Conservation (phyloP, 2,797 vertebrate species). For the Aulostomus chinensis region DNA sequence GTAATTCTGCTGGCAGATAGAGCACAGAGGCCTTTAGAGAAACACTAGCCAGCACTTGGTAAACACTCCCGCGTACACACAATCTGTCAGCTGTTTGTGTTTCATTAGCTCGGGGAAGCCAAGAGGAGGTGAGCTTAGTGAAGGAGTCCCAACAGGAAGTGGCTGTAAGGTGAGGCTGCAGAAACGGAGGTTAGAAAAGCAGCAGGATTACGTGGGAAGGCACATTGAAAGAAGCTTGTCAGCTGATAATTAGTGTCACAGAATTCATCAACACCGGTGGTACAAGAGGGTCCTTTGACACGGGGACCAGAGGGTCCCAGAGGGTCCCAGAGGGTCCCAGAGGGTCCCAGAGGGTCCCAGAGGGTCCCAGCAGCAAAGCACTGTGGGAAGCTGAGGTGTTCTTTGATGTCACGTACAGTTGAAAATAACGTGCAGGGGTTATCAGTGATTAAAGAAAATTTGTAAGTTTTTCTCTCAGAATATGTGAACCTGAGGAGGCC, state of each 20-base stretch:
- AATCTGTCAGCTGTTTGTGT: conserved; percentile 62
- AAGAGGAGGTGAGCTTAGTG: conserved; percentile 24
- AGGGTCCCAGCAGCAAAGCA: too few relatives aligned
- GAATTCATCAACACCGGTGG: conserved; percentile 3
- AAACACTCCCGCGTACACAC: conserved; percentile 48
- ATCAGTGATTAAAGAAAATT: too few relatives aligned
- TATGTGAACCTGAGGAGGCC: too few relatives aligned
- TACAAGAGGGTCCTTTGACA: not conserved
- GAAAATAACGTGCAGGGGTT: too few relatives aligned
- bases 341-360: too few relatives aligned
- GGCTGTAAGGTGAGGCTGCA: conserved; percentile 52
- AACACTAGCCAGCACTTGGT: conserved; percentile 25
- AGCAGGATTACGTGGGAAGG: conserved; percentile 40
- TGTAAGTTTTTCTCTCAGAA: too few relatives aligned
- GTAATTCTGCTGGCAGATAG: conserved; percentile 12
- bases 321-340: too few relatives aligned
- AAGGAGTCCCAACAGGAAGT: conserved; percentile 47
- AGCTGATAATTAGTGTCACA: conserved; percentile 25
- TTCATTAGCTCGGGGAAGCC: conserved; percentile 62
- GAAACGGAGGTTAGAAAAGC: conserved; percentile 55
- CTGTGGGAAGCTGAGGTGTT: too few relatives aligned
- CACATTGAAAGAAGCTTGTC: conserved; percentile 50
- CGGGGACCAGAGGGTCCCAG: too few relatives aligned
- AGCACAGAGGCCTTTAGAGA: conserved; percentile 51
- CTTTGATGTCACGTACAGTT: too few relatives aligned